These are phyloP conservation scores for Pegea sp. DNA, from an alignment of 23 tunicate genomes.

Conservation along the genomic window DNA sequence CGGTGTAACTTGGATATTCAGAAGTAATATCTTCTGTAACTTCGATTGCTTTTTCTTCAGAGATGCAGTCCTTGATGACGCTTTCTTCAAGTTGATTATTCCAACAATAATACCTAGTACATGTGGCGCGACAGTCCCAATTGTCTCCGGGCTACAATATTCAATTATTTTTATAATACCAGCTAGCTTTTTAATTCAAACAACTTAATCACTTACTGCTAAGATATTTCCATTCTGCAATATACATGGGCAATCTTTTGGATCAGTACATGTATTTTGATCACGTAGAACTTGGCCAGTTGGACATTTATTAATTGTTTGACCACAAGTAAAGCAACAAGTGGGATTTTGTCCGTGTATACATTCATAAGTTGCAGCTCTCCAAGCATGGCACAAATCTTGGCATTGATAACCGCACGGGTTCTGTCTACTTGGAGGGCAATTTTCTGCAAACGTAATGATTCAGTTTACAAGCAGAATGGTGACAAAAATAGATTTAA, in stretches of 20 bases:
- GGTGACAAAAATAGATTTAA: background rate
- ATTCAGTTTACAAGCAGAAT: background rate
- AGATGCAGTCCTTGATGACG: slow-evolving; percentile 31
- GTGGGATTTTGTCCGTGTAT: slow-evolving; percentile 27
- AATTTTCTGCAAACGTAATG: slow-evolving; percentile 11
- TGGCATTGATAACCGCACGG: slow-evolving; percentile 67
- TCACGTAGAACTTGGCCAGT: slow-evolving; percentile 54
- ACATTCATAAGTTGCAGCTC: slow-evolving; percentile 87
- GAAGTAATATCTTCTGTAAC: slow-evolving; percentile 4
- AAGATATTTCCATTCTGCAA: slow-evolving; percentile 79
- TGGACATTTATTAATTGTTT: slow-evolving; percentile 21
- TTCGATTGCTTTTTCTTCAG: slow-evolving; percentile 25
- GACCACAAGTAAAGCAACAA: slow-evolving; percentile 76
- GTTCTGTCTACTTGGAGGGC: slow-evolving; percentile 36
- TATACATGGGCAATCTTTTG: slow-evolving; percentile 79
- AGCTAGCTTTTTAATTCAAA: too few relatives aligned
- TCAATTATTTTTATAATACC: too few relatives aligned
- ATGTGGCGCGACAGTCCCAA: slow-evolving; percentile 88
- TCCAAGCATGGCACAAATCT: slow-evolving; percentile 87
- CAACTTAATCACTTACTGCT: slow-evolving; percentile 40
- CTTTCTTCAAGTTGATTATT: slow-evolving; percentile 65
- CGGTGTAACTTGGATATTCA: slow-evolving; percentile 64
- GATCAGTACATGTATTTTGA: slow-evolving; percentile 34
- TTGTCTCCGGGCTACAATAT: slow-evolving; percentile 79
- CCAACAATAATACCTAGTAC: slow-evolving; percentile 83